Percentiles rank a stretch among this genome's conserved stretches.
phyloP scores from a whole-genome alignment of 2,797 vertebrate genomes.

The Dryobates pubescens region DNA sequence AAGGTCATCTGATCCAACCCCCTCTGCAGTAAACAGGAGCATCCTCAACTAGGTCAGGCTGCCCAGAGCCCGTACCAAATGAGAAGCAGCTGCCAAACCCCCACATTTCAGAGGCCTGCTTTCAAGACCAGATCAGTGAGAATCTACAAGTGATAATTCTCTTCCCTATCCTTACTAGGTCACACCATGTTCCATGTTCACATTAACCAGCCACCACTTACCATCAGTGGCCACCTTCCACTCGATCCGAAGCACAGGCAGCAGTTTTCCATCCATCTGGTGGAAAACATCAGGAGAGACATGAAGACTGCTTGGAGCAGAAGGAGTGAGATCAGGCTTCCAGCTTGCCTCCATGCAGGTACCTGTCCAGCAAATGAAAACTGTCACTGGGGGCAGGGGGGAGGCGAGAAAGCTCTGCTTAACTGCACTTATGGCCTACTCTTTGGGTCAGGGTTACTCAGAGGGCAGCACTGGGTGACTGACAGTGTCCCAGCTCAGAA shows the following conservation, averaged over 20 bases:
- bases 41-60: too few species aligned
- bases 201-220: slow-evolving; percentile 34
- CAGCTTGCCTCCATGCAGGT: slow-evolving; percentile 77
- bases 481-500: neutral
- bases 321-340: slow-evolving; percentile 70
- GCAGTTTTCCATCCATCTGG: slow-evolving; percentile 30
- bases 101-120: neutral
- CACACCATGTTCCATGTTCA: neutral
- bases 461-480: neutral
- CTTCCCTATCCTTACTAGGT: neutral
- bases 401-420: neutral
- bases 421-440: neutral
- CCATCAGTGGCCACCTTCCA: slow-evolving; percentile 79
- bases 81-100: neutral
- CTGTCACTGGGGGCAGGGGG: neutral
- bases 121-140: neutral
- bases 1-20: too few species aligned
- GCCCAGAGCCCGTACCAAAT: neutral
- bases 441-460: neutral
- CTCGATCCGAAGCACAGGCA: slow-evolving; percentile 73
- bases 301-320: slow-evolving; percentile 70
- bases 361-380: slow-evolving; percentile 68
- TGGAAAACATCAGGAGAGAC: slow-evolving; percentile 39
- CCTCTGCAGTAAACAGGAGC: too few species aligned
- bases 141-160: neutral